Evolutionary conservation across 2,113 vertebrate genomes (phyloP).

Genomic region (Machaerirhynchus nigripectus): DNA sequence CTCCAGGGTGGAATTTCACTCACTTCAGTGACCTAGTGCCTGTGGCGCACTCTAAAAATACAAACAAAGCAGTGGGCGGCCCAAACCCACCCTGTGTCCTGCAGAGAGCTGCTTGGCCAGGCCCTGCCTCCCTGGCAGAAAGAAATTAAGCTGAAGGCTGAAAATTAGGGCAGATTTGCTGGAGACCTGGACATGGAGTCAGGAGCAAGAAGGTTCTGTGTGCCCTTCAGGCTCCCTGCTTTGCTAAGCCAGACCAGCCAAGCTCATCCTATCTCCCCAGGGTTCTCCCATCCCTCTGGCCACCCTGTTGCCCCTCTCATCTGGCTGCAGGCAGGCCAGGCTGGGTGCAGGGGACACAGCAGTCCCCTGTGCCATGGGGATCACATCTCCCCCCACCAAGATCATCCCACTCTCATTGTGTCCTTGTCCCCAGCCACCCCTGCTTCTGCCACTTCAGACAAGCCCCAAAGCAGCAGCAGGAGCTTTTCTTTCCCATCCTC

Average conservation of each 20-base stretch:
- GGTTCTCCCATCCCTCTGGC: not conserved
- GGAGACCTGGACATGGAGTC: rapidly evolving
- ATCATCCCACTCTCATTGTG: not conserved
- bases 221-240: rapidly evolving
- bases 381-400: not conserved
- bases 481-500: not conserved
- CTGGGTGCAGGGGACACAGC: not conserved
- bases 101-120: not conserved
- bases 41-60: not conserved
- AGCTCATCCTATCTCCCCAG: not conserved
- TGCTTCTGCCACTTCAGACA: not conserved
- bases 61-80: not conserved
- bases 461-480: not conserved
- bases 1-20: conserved; percentile 9
- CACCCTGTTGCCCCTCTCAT: rapidly evolving
- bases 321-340: not conserved
- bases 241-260: not conserved
- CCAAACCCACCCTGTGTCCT: not conserved
- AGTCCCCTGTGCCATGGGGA: not conserved
- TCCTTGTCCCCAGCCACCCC: not conserved
- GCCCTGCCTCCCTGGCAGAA: not conserved
- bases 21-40: not conserved
- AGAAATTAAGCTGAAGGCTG: not conserved
- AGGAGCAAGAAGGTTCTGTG: not conserved
- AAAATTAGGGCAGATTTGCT: not conserved